Percentiles rank a stretch among this genome's conserved stretches.
Conservation (phyloP, 2,888 invertebrate species). For the Chrysodeixis includens region DNA sequence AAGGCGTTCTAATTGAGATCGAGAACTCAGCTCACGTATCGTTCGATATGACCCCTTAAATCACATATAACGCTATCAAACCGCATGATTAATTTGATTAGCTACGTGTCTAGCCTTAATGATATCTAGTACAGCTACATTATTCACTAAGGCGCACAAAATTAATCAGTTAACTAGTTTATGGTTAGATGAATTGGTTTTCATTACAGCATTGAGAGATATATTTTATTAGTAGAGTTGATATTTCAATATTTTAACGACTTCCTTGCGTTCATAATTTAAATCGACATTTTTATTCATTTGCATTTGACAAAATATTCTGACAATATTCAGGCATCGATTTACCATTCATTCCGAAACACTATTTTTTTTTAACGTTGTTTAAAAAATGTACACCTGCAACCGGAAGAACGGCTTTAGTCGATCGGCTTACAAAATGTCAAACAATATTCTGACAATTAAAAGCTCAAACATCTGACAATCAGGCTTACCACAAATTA, state of each 20-base stretch:
- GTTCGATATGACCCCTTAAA: conserved; percentile 73
- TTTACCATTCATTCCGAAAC: no score
- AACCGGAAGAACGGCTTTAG: neutral
- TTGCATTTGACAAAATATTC: no score
- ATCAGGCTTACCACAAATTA: conserved; percentile 2
- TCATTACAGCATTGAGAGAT: conserved; percentile 20
- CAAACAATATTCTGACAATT: neutral
- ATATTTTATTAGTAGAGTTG: conserved; percentile 10
- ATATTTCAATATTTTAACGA: no score
- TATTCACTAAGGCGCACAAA: conserved; percentile 56
- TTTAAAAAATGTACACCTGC: neutral
- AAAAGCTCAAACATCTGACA: conserved; percentile 2
- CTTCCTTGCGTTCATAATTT: no score
- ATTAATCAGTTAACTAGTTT: conserved; percentile 55
- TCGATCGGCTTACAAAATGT: neutral
- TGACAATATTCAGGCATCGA: no score
- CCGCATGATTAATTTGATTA: conserved; percentile 77
- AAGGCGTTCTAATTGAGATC: conserved; percentile 60
- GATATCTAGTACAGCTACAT: conserved; percentile 55
- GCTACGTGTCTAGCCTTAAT: conserved; percentile 69
- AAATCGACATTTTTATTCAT: no score
- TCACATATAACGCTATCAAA: conserved; percentile 78
- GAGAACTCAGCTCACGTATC: conserved; percentile 68
- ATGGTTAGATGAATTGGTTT: conserved; percentile 43
- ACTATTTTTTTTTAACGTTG: no score